phyloP scores from a whole-genome alignment of 2,888 invertebrate genomes.

The Tribolium freemani region DNA sequence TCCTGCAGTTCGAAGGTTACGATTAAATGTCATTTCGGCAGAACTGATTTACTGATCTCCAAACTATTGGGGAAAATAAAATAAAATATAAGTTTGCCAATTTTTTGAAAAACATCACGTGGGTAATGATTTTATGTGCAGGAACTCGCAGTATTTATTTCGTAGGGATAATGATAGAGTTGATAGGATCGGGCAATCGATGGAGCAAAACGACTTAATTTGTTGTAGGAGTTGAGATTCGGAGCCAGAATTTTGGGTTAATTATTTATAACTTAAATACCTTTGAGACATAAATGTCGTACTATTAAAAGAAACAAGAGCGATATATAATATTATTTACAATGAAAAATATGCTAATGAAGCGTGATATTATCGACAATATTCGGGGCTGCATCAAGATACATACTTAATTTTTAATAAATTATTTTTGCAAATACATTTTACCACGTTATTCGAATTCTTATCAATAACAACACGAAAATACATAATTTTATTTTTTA shows the following conservation, averaged over 20 bases:
- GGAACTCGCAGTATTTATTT: background rate
- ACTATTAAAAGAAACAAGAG: slow-evolving; percentile 31
- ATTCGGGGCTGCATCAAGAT: slow-evolving; percentile 39
- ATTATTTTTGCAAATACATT: slow-evolving; percentile 42
- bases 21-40: slow-evolving; percentile 3
- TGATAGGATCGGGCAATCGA: slow-evolving; percentile 14
- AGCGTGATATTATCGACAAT: slow-evolving; percentile 34
- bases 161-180: background rate
- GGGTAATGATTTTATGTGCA: background rate
- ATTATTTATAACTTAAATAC: slow-evolving; percentile 32
- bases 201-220: slow-evolving; percentile 19
- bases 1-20: slow-evolving; percentile 4
- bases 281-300: slow-evolving; percentile 35
- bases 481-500: slow-evolving; percentile 18
- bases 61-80: background rate
- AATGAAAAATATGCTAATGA: slow-evolving; percentile 42
- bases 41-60: slow-evolving; percentile 15
- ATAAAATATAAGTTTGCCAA: background rate
- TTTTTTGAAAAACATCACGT: background rate
- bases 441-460: slow-evolving; percentile 38
- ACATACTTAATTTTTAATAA: slow-evolving; percentile 41
- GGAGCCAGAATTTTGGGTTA: slow-evolving; percentile 23
- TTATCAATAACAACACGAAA: slow-evolving; percentile 38
- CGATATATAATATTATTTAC: slow-evolving; percentile 39
- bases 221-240: slow-evolving; percentile 1